These are phyloP conservation scores for Machimus rusticus DNA, from an alignment of 2,888 invertebrate genomes.

Conservation along the genomic window DNA sequence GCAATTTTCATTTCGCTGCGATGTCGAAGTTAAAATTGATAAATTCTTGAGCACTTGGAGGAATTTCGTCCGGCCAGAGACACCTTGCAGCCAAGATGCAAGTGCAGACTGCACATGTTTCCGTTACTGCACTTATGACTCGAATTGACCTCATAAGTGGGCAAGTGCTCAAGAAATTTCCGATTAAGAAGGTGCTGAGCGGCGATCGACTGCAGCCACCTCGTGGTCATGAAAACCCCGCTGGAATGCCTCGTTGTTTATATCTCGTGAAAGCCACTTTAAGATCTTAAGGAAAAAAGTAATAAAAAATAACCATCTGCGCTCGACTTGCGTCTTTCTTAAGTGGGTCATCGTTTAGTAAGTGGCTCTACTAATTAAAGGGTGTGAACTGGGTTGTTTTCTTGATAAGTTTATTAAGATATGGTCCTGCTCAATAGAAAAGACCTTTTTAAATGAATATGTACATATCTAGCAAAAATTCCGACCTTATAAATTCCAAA, in stretches of 20 bases:
- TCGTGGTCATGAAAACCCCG: background rate
- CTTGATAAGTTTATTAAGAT: background rate
- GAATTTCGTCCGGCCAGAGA: background rate
- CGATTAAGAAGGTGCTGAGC: background rate
- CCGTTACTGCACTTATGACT: background rate
- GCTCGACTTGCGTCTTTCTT: background rate
- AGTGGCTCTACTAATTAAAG: background rate
- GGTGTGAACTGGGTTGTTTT: background rate
- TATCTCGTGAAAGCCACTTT: background rate
- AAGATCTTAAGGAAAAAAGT: background rate
- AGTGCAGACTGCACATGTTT: background rate
- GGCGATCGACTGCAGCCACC: background rate
- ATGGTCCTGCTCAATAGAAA: background rate
- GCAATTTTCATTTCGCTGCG: background rate
- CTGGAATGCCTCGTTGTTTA: background rate
- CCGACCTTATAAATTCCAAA: no score
- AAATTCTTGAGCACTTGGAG: background rate
- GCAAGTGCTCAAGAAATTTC: background rate
- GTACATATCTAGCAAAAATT: background rate
- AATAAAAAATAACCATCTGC: background rate
- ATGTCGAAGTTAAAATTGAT: background rate
- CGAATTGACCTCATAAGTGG: background rate
- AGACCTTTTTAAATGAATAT: background rate
- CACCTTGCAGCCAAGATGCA: background rate
- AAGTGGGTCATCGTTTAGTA: background rate